Conservation (phyloP, 2,888 invertebrate species). For the Hirtodrosophila alboralis region DNA sequence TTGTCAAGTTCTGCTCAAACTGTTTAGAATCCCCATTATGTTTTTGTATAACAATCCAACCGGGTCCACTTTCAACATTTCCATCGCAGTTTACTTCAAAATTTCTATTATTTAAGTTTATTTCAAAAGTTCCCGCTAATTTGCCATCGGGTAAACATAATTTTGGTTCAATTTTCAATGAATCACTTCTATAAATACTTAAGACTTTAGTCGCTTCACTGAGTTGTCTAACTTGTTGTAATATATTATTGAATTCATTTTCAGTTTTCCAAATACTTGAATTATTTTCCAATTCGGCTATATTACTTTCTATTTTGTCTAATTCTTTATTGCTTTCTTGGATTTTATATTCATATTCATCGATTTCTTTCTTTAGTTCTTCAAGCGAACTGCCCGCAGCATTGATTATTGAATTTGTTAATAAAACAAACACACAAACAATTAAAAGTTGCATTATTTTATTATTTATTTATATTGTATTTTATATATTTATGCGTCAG, state of each 20-base stretch:
- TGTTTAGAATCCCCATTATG: conserved; percentile 86
- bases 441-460: background rate
- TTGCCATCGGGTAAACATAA: conserved; percentile 10
- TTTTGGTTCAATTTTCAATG: conserved; percentile 12
- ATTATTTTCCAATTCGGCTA: background rate
- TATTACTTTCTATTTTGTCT: background rate
- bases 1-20: conserved; percentile 86
- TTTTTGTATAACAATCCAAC: conserved; percentile 88
- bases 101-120: conserved; percentile 44
- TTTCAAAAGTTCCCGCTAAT: background rate
- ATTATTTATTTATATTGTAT: background rate
- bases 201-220: background rate
- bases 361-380: background rate
- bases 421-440: background rate
- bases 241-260: background rate
- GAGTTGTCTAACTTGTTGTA: background rate
- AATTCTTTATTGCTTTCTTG: background rate
- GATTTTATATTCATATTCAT: background rate
- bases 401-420: background rate
- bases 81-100: conserved; percentile 86
- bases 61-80: conserved; percentile 85
- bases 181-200: background rate
- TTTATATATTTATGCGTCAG: background rate
- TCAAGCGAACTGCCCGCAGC: background rate
- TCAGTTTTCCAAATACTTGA: background rate